Conservation (phyloP, 2,113 vertebrate genomes). For the Kryptolebias marmoratus region DNA sequence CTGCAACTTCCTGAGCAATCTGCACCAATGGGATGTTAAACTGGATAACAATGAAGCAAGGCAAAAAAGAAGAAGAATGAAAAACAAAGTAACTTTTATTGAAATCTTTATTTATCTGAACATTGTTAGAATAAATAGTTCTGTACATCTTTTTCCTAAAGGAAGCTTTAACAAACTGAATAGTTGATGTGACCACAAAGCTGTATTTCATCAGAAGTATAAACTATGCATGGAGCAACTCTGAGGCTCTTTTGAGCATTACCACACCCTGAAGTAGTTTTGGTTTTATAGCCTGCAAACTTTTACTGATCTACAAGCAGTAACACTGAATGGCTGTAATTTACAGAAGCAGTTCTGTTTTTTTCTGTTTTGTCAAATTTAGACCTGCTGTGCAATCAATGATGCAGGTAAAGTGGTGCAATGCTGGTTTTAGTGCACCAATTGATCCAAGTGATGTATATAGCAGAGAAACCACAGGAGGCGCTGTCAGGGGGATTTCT, state of each 20-base stretch:
- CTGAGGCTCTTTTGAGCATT: background rate
- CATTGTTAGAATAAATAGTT: no score
- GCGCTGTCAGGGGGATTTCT: background rate
- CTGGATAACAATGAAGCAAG: no score
- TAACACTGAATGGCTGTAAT: background rate
- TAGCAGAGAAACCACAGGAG: background rate
- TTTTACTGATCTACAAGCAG: background rate
- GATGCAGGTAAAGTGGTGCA: background rate
- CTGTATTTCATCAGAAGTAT: no score
- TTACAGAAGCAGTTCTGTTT: background rate
- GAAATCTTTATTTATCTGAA: no score
- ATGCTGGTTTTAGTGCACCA: background rate
- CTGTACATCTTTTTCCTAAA: no score
- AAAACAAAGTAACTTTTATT: no score
- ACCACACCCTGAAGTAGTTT: background rate
- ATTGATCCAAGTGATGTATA: background rate
- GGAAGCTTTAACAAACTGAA: no score
- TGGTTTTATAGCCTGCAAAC: no score
- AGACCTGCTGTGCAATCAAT: slow-evolving; percentile 3
- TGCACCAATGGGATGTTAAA: no score
- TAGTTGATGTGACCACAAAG: background rate
- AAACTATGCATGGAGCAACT: no score
- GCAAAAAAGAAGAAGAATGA: no score
- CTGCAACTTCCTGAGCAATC: no score
- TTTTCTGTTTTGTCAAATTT: slow-evolving; percentile 3